Evolutionary conservation across 2,797 vertebrate species (phyloP), one percentile per base, ranked within the genome.

Genomic region (Phylloscopus collybita): DNA sequence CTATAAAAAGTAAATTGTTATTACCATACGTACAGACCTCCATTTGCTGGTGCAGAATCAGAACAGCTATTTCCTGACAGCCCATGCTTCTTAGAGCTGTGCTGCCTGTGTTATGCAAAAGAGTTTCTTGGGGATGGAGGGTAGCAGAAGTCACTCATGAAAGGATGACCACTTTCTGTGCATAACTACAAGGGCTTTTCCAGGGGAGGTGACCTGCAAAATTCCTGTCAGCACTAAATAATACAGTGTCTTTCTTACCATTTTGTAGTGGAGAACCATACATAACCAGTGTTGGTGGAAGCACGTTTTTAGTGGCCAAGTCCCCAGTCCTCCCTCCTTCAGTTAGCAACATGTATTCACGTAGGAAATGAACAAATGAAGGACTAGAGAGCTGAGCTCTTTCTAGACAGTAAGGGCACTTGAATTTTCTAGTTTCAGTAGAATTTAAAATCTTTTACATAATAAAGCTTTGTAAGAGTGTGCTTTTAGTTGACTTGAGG

Each of bases 1-100:
- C 95, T 96, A 96, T 96, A 94, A 95, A 96, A 96, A 95, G 92
- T 93, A 96, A 97, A 95, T 95, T 94, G 89, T 91, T 91, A 88
- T 88, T 86, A 81, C 82, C 72, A n/a, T 83, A 83, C n/a, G 29
- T 88, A 78, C 69, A 96, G 87, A 93, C 82, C 91, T 94, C 87
- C 11, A 5, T 92, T 95, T 93, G 85, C 79, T 4, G 16, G 49
- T 79, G 76, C 79, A 88, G 81, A 75, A 84, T 86, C 81, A 47
- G 75, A 91, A 38, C 0, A 8, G 72, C 73, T 91, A 10, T 92
- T 95, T 89, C 73, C 90, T 94, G 66, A 53, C 70, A 88, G 65
- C 27, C 38, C 0, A 0, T 56, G 36, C 73, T 91, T 54, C 5
- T 80, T 71, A 84, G 79, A 86, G 65, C 72, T 65, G 47, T 53